phyloP scores from a whole-genome alignment of 2,888 invertebrate species.

The Sicus ferrugineus region DNA sequence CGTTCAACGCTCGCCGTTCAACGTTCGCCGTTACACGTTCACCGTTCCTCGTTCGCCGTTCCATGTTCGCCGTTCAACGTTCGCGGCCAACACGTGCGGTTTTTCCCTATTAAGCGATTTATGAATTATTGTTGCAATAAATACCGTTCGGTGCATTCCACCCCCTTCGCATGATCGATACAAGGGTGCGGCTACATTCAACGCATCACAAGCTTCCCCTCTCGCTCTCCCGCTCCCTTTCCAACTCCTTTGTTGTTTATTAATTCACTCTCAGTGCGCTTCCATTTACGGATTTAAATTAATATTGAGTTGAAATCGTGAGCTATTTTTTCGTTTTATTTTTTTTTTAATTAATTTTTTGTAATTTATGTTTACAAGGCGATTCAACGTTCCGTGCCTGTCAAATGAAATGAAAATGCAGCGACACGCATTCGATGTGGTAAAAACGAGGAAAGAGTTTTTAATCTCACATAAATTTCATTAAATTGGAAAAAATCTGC shows the following conservation, averaged over 20 bases:
- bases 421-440: not conserved
- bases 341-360: not conserved
- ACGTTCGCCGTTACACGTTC: not conserved
- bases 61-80: not conserved
- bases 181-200: not conserved
- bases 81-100: constrained; percentile 26
- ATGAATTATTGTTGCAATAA: constrained; percentile 28
- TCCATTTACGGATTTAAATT: constrained; percentile 14
- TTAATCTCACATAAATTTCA: not conserved
- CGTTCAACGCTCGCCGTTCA: not conserved
- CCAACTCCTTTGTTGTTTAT: not conserved
- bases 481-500: not conserved
- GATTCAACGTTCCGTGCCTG: no score
- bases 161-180: not conserved
- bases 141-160: constrained; percentile 1
- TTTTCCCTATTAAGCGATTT: constrained; percentile 31
- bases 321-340: not conserved
- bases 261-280: not conserved
- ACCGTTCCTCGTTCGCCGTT: not conserved
- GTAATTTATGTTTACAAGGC: constrained; percentile 3
- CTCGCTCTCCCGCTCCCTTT: not conserved
- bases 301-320: not conserved
- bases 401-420: constrained; percentile 8
- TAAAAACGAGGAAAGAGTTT: not conserved
- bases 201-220: not conserved